Evolutionary conservation across 2,113 vertebrate species (phyloP).

Genomic region (Collichthys lucidus): DNA sequence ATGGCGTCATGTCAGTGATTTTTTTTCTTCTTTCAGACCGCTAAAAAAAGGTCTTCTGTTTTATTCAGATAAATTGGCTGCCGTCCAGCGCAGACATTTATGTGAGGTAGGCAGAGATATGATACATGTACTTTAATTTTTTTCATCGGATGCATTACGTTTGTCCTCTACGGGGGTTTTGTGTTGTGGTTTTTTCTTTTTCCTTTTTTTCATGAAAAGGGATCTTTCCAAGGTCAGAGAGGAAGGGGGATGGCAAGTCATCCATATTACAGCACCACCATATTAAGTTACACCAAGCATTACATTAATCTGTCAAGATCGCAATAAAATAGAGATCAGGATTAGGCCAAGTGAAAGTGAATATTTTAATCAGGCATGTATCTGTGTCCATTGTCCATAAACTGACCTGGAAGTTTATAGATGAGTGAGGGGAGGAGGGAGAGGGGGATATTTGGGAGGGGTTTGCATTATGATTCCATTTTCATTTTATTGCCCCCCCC

Average conservation of each 20-base stretch:
- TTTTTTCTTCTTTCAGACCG: constrained; percentile 12
- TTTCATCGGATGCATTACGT: constrained; percentile 49
- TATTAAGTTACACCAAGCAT: constrained; percentile 83
- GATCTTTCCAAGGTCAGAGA: constrained; percentile 78
- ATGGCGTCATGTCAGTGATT: constrained; percentile 1
- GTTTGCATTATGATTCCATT: constrained; percentile 71
- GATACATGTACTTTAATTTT: constrained; percentile 52
- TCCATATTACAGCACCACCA: constrained; percentile 68
- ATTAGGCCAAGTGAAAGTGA: constrained; percentile 81
- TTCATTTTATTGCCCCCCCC: constrained; percentile 51
- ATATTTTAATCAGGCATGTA: constrained; percentile 84
- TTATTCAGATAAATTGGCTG: constrained; percentile 63
- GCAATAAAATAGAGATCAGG: constrained; percentile 83
- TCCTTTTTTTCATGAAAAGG: constrained; percentile 48
- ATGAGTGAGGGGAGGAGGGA: constrained; percentile 24
- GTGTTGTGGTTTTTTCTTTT: constrained; percentile 19
- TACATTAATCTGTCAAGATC: constrained; percentile 85
- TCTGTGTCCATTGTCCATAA: constrained; percentile 79
- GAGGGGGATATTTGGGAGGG: constrained; percentile 45
- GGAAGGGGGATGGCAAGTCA: constrained; percentile 69
- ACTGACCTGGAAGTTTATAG: constrained; percentile 73
- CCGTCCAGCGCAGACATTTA: constrained; percentile 40
- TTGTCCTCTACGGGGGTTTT: constrained; percentile 50
- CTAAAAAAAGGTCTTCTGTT: constrained; percentile 37
- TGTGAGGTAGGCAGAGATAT: constrained; percentile 43